phyloP scores from a whole-genome alignment of 2,888 invertebrate genomes.

The Bibio marci region DNA sequence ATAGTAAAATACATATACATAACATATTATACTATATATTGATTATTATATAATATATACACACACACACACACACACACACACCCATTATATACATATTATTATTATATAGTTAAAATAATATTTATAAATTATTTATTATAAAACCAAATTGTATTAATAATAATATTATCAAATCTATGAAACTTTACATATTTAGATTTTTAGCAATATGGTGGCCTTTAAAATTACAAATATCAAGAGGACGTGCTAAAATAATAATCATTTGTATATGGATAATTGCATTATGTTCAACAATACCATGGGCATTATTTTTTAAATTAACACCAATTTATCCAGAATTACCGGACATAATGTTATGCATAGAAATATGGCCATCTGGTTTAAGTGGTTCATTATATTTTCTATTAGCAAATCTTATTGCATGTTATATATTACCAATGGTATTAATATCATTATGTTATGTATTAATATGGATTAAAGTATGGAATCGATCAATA shows the following conservation, averaged over 20 bases:
- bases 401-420: conserved; percentile 75
- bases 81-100: too few relatives aligned
- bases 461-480: conserved; percentile 83
- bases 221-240: conserved; percentile 77
- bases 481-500: conserved; percentile 73
- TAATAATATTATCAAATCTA: too few relatives aligned
- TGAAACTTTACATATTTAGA: too few relatives aligned
- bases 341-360: conserved; percentile 56
- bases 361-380: conserved; percentile 75
- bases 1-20: too few relatives aligned
- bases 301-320: conserved; percentile 84
- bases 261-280: conserved; percentile 82
- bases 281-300: conserved; percentile 67
- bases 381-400: conserved; percentile 65
- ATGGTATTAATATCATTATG: conserved; percentile 82
- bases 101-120: too few relatives aligned
- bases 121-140: too few relatives aligned
- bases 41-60: too few relatives aligned
- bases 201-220: conserved; percentile 95
- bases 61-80: too few relatives aligned
- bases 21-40: too few relatives aligned
- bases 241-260: conserved; percentile 69
- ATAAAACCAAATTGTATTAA: too few relatives aligned
- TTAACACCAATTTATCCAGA: conserved; percentile 55
- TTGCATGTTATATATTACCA: conserved; percentile 80